Conservation (phyloP, 2,888 invertebrate species). For the Lysandra coridon region DNA sequence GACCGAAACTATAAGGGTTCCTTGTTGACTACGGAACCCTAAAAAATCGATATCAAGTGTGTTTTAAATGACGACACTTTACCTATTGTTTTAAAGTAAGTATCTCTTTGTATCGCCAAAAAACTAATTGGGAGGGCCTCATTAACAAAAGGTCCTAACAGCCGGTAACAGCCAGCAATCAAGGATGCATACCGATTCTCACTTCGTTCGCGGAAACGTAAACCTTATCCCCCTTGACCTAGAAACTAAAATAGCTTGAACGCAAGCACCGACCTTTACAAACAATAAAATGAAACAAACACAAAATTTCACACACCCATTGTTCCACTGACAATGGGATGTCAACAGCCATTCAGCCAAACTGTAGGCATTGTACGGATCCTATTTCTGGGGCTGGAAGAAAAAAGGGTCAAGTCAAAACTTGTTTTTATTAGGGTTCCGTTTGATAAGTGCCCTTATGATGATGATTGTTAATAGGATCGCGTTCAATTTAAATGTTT, state of each 20-base stretch:
- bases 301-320: constrained; percentile 47
- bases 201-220: not conserved
- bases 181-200: not conserved
- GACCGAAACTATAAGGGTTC: no score
- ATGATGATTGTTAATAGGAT: not conserved
- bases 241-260: constrained; percentile 38
- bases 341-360: constrained; percentile 50
- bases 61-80: not conserved
- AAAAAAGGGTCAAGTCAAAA: constrained; percentile 37
- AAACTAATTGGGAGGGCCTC: not conserved
- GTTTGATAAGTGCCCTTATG: constrained; percentile 21
- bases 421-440: constrained; percentile 29
- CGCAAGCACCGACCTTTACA: constrained; percentile 38
- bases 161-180: constrained; percentile 7
- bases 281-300: constrained; percentile 48
- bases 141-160: constrained; percentile 1
- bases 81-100: not conserved
- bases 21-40: no score
- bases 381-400: constrained; percentile 43
- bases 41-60: no score
- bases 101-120: not conserved
- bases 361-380: constrained; percentile 45
- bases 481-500: not conserved
- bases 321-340: constrained; percentile 50
- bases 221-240: constrained; percentile 16